Percentiles rank a stretch among this genome's conserved stretches.
Conservation (phyloP, 2,113 vertebrate genomes). For the Pogonocichla stellata region DNA sequence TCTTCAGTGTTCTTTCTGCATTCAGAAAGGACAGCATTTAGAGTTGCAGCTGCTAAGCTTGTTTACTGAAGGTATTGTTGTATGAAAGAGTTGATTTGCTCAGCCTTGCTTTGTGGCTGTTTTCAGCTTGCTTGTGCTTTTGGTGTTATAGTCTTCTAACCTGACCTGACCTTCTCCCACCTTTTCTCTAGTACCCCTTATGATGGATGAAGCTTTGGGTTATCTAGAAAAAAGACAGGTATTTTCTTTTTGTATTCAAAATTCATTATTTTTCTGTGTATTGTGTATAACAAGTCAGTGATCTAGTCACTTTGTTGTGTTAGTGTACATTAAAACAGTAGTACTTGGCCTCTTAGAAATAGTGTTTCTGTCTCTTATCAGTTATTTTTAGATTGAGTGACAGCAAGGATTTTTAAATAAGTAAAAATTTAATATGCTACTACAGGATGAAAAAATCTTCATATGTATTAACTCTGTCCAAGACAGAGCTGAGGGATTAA, state of each 20-base stretch:
- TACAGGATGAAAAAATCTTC: background rate
- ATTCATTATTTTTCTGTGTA: background rate
- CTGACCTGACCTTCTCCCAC: background rate
- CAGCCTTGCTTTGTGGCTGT: background rate
- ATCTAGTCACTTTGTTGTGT: background rate
- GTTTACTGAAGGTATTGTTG: background rate
- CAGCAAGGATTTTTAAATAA: background rate
- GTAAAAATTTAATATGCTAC: background rate
- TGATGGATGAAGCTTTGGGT: slow-evolving; percentile 94
- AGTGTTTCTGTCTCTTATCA: background rate
- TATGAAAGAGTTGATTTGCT: background rate
- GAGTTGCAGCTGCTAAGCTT: background rate
- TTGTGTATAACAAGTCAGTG: background rate
- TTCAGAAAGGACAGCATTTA: background rate
- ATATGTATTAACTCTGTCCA: background rate
- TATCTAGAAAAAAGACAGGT: slow-evolving; percentile 95
- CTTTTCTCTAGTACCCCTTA: slow-evolving; percentile 86
- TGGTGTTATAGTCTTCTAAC: background rate
- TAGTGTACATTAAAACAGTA: background rate
- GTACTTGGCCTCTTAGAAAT: background rate
- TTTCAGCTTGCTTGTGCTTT: background rate
- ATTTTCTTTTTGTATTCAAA: background rate
- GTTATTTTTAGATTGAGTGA: background rate
- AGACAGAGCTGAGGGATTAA: background rate
- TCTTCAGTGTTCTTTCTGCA: background rate